These are phyloP conservation scores for Periophthalmus magnuspinnatus DNA, from an alignment of 2,797 vertebrate species.

Conservation along the genomic window DNA sequence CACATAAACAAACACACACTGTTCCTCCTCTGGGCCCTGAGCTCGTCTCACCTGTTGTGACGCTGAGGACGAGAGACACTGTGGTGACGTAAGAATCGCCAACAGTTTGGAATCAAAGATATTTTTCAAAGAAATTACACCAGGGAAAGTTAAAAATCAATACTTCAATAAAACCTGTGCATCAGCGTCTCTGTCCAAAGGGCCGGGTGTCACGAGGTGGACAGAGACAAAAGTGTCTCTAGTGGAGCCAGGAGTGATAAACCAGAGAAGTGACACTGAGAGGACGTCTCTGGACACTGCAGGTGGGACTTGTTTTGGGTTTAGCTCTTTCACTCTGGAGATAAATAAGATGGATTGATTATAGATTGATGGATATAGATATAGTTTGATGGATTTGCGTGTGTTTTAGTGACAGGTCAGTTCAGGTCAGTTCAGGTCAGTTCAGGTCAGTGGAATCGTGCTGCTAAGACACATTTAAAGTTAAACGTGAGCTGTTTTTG, in stretches of 20 bases:
- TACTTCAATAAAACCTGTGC: constrained; percentile 7
- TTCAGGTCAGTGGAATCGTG: too few species aligned
- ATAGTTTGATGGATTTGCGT: too few species aligned
- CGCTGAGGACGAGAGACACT: not conserved
- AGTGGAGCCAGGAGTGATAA: not conserved
- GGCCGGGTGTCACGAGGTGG: not conserved
- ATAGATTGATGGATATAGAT: too few species aligned
- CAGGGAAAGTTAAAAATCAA: constrained; percentile 4
- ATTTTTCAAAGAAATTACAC: constrained; percentile 3
- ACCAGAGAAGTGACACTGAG: not conserved
- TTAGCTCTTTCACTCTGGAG: too few species aligned
- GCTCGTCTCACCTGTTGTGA: not conserved
- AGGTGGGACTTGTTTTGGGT: not conserved
- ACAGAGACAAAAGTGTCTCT: not conserved
- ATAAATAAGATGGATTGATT: too few species aligned
- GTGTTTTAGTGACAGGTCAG: too few species aligned
- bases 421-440: too few species aligned
- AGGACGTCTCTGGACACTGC: not conserved
- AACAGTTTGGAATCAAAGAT: not conserved
- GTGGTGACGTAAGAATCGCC: not conserved
- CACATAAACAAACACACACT: not conserved
- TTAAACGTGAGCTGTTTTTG: too few species aligned
- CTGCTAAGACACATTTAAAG: too few species aligned
- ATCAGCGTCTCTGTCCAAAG: not conserved
- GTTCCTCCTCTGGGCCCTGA: not conserved